phyloP scores from a whole-genome alignment of 2,888 invertebrate genomes.

The Parelbella ahira region DNA sequence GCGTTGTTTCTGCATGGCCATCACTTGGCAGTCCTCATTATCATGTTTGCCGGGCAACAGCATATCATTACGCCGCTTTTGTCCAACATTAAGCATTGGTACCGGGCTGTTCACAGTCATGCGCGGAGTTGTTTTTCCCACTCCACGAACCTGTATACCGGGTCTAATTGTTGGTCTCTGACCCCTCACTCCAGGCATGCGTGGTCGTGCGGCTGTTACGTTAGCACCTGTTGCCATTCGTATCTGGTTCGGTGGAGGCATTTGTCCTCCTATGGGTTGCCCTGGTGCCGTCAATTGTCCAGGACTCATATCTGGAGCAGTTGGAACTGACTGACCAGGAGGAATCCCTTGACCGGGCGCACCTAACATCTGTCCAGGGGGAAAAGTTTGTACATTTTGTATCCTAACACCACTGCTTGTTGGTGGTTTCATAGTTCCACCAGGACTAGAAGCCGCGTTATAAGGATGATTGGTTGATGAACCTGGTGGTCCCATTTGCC shows the following conservation, averaged over 20 bases:
- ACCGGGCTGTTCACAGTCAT: slow-evolving; percentile 68
- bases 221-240: slow-evolving; percentile 62
- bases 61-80: slow-evolving; percentile 82
- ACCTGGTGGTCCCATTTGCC: slow-evolving; percentile 50
- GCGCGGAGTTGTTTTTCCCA: slow-evolving; percentile 48
- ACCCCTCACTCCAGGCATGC: slow-evolving; percentile 58
- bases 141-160: slow-evolving; percentile 62
- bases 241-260: slow-evolving; percentile 57
- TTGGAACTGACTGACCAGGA: slow-evolving; percentile 29
- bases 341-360: slow-evolving; percentile 29
- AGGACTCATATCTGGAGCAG: slow-evolving; percentile 32
- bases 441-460: slow-evolving; percentile 53
- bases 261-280: slow-evolving; percentile 37
- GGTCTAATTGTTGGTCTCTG: slow-evolving; percentile 59
- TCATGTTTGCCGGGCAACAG: slow-evolving; percentile 85
- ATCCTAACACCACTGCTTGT: slow-evolving; percentile 51
- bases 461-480: slow-evolving; percentile 48
- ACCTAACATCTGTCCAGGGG: slow-evolving; percentile 51
- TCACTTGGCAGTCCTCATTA: slow-evolving; percentile 87
- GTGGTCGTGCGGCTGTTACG: slow-evolving; percentile 49
- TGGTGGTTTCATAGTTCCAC: slow-evolving; percentile 55
- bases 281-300: slow-evolving; percentile 33
- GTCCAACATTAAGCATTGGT: slow-evolving; percentile 41
- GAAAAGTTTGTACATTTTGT: slow-evolving; percentile 69
- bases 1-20: slow-evolving; percentile 86